These are phyloP conservation scores for Salvelinus fontinalis DNA, from an alignment of 2,113 vertebrate genomes.

Conservation along the genomic window DNA sequence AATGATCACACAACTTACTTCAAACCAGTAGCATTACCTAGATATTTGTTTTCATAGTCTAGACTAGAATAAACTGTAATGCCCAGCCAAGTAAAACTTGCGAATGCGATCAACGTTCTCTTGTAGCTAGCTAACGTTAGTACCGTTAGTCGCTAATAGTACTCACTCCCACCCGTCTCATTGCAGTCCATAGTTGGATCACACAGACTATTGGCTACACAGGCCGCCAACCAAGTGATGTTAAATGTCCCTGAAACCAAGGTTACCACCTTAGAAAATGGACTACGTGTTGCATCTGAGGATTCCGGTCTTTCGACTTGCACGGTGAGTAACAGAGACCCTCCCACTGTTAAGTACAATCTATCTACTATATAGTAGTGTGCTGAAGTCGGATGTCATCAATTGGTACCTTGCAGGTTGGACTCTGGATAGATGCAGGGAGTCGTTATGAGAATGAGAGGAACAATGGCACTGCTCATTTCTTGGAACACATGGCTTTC, in stretches of 20 bases:
- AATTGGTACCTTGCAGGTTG: constrained; percentile 78
- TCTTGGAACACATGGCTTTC: constrained; percentile 98
- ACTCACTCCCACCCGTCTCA: too few relatives aligned
- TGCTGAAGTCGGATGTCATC: not conserved
- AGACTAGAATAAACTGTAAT: too few relatives aligned
- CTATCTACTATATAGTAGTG: not conserved
- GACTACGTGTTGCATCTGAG: constrained; percentile 92
- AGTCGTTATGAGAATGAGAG: constrained; percentile 96
- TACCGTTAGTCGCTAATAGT: too few relatives aligned
- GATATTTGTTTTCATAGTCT: too few relatives aligned
- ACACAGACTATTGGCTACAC: constrained; percentile 70
- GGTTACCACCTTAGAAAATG: constrained; percentile 86
- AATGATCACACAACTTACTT: too few relatives aligned
- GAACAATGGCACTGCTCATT: constrained; percentile 98
- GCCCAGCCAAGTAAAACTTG: too few relatives aligned
- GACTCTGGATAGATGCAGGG: constrained; percentile 97
- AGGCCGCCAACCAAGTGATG: constrained; percentile 77
- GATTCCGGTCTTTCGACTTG: constrained; percentile 92
- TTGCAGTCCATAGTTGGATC: constrained; percentile 60
- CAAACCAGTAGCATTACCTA: too few relatives aligned
- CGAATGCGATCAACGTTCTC: too few relatives aligned
- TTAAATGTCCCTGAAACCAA: constrained; percentile 95
- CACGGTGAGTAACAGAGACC: constrained; percentile 76
- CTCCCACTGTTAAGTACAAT: not conserved
- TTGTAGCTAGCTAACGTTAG: too few relatives aligned